Evolutionary conservation across 2,888 invertebrate species (phyloP), one percentile per base, ranked within the genome.

Genomic region (Encarsia formosa): DNA sequence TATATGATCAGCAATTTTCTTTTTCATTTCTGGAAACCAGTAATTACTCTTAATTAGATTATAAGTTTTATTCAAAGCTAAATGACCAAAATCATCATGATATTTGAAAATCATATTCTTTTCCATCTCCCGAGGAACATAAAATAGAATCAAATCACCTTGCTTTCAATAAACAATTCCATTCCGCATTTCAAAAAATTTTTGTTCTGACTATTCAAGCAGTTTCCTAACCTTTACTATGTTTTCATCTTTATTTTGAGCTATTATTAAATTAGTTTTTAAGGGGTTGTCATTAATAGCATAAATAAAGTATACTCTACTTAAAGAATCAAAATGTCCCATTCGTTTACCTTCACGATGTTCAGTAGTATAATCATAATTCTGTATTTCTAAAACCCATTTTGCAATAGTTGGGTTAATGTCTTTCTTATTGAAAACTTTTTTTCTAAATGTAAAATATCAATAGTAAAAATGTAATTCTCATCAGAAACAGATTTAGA

Each of bases 61-160:
- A n/a, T n/a, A 35, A 1, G 57, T 58, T 39, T 59, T 60, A 26
- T 58, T 59, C 1, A 42, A 8, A 1, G 48, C 59, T 5, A 56
- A 23, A 49, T 61, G 56, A 4, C 59, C 55, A 40, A 60, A 42
- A 8, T 56, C 41, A 26, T 62, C 57, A 24, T 60, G 56, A 43
- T 56, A 60, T 20, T 49, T 42, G 5, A 37, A 26, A 9, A 61
- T 47, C 13, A 61, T 47, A 19, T 46, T 44, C 26, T 23, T 44
- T 15, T 55, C 54, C 58, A 59, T 59, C 16, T 18, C 32, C 11
- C 35, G 38, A 1, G 59, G 59, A 13, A 61, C 57, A 44, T 52
- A 58, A 42, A 61, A 59, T 5, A 60, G 26, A 22, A 60, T 16
- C 16, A 22, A 31, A 8, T 35, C 46, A 39, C 41, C 49, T 24